Evolutionary conservation across 2,113 vertebrate genomes (phyloP), one percentile per base, ranked within the genome.

Genomic region (Nothocercus nigrocapillus): DNA sequence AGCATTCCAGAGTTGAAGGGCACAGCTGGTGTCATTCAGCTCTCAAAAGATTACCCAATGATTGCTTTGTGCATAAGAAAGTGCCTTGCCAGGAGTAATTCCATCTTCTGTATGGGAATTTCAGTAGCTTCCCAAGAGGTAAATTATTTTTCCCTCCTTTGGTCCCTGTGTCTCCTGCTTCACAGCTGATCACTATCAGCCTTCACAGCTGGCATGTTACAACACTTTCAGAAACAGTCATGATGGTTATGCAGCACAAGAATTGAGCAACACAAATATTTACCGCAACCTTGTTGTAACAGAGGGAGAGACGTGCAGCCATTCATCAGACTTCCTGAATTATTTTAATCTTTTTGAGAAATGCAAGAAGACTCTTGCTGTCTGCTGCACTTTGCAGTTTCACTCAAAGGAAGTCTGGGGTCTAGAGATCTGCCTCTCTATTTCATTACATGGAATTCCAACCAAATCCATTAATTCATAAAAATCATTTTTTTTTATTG

Each of bases 11-110:
- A 45, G 7, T 19, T 53, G 67, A 76, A 45, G 20, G 90, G 19
- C 73, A 81, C 75, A 95, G 79, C 85, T 97, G 85, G 75, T 91
- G 82, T 78, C 64, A 59, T 34, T 87, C 64, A 91, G 38, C 36
- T 30, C 61, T 67, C 38, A 12, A 42, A 79, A 80, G 78, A 87
- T 70, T 42, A 74, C 59, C 20, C 62, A 78, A 61, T n/a, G 69
- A 74, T 10, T 79, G 36, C 47, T 89, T 88, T 77, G 73, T 2
- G 1, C 25, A 87, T 61, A 61, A 67, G 56, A 80, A 30, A 0
- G 0, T 59, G 17, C 3, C 42, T 34, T 85, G 82, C 82, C 62
- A 87, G 67, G 40, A 88, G 15, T 42, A 94, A 82, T 69, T 25
- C 20, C 47, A n/a, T 75, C 59, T 45, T 64, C 74, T 62, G 30